Evolutionary conservation across 2,888 invertebrate species (phyloP).

Genomic region (Chymomyza caudatula): DNA sequence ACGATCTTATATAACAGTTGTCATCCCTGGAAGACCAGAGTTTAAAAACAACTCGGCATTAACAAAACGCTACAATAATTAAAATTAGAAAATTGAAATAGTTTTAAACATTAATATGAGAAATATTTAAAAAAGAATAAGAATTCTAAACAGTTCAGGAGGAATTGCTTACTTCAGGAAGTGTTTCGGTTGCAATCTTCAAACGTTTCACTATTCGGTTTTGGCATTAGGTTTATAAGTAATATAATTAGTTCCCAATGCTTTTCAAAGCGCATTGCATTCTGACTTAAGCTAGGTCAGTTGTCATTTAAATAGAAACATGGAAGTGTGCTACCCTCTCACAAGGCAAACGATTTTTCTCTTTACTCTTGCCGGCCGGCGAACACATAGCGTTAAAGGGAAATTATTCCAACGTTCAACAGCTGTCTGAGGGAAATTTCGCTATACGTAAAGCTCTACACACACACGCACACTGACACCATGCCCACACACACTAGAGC

Average conservation of each 20-base stretch:
- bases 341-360: neutral
- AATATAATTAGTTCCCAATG: neutral
- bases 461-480: conserved; percentile 24
- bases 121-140: too few species aligned
- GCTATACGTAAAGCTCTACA: conserved; percentile 17
- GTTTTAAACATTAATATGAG: too few species aligned
- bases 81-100: too few species aligned
- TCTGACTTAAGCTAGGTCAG: conserved; percentile 24
- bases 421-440: conserved; percentile 10
- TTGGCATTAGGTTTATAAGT: too few species aligned
- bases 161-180: too few species aligned
- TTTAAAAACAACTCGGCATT: too few species aligned
- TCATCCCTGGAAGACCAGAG: too few species aligned
- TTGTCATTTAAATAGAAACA: neutral
- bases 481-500: conserved; percentile 17
- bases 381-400: neutral
- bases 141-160: too few species aligned
- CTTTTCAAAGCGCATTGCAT: neutral
- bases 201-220: too few species aligned
- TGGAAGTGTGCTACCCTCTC: neutral
- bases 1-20: too few species aligned
- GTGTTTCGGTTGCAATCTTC: too few species aligned
- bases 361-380: neutral
- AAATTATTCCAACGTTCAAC: conserved; percentile 21
- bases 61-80: too few species aligned